Evolutionary conservation across 2,113 vertebrate species (phyloP).

Genomic region (Urocolius indicus): DNA sequence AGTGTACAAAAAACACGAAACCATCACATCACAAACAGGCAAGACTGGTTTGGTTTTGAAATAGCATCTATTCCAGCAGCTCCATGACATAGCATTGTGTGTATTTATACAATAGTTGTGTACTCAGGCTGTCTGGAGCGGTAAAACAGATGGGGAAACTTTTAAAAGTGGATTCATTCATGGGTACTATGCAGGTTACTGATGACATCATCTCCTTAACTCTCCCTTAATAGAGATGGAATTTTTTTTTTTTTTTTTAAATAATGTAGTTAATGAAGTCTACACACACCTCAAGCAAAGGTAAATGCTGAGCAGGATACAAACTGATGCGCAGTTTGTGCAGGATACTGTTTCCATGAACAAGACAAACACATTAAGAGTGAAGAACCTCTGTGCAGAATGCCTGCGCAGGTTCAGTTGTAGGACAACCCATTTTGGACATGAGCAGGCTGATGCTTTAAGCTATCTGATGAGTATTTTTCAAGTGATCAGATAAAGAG

Average conservation of each 20-base stretch:
- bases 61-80: not conserved
- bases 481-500: not conserved
- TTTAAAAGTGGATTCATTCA: not conserved
- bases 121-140: not conserved
- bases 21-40: conserved; percentile 80
- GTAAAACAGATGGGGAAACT: not conserved
- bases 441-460: not conserved
- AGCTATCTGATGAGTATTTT: not conserved
- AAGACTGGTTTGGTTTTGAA: conserved; percentile 1
- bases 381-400: not conserved
- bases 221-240: not conserved
- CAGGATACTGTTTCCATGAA: not conserved
- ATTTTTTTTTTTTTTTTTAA: too few species aligned
- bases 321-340: not conserved
- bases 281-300: not conserved
- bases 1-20: conserved; percentile 71
- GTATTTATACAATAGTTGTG: not conserved
- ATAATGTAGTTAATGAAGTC: not conserved
- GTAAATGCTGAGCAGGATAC: not conserved
- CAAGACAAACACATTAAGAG: not conserved
- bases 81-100: not conserved
- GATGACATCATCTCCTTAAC: not conserved
- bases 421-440: not conserved
- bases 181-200: not conserved
- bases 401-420: not conserved